These are phyloP conservation scores for Alviniconcha strummeri DNA, from an alignment of 2,888 invertebrate genomes.

Conservation along the genomic window DNA sequence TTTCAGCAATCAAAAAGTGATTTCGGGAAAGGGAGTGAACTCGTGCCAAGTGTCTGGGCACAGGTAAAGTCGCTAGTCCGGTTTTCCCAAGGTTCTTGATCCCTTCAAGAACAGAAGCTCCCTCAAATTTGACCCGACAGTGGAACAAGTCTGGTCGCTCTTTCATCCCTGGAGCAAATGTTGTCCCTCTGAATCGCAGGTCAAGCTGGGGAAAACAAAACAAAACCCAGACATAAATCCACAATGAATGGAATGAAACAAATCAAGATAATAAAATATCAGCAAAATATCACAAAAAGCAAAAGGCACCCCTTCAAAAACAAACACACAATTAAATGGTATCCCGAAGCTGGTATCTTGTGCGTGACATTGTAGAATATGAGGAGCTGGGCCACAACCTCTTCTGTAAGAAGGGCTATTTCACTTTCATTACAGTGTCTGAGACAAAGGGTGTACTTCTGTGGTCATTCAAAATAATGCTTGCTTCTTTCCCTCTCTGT, in stretches of 20 bases:
- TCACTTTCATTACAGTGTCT: too few relatives aligned
- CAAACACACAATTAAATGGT: too few relatives aligned
- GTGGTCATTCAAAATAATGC: too few relatives aligned
- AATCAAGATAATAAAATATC: too few relatives aligned
- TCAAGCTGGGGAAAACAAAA: constrained; percentile 44
- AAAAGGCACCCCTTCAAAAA: too few relatives aligned
- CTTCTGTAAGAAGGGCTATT: too few relatives aligned
- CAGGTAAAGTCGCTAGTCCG: constrained; percentile 56
- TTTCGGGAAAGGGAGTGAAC: constrained; percentile 58
- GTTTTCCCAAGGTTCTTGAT: constrained; percentile 54
- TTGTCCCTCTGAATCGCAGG: constrained; percentile 48
- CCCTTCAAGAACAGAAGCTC: constrained; percentile 62
- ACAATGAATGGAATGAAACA: neutral
- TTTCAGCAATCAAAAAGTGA: constrained; percentile 19
- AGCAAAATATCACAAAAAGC: neutral
- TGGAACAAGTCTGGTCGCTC: constrained; percentile 41
- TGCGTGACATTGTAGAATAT: too few relatives aligned
- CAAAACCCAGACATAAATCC: too few relatives aligned
- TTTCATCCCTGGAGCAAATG: constrained; percentile 35
- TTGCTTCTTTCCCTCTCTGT: too few relatives aligned
- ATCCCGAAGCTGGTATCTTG: too few relatives aligned
- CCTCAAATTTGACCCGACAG: constrained; percentile 61
- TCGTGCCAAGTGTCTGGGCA: constrained; percentile 57
- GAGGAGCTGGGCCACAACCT: too few relatives aligned
- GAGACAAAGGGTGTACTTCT: too few relatives aligned